A percentile compares a stretch with the other conserved stretches of the same genome.
phyloP scores from a whole-genome alignment of 2,888 invertebrate species.

The Sthenelais limicola region DNA sequence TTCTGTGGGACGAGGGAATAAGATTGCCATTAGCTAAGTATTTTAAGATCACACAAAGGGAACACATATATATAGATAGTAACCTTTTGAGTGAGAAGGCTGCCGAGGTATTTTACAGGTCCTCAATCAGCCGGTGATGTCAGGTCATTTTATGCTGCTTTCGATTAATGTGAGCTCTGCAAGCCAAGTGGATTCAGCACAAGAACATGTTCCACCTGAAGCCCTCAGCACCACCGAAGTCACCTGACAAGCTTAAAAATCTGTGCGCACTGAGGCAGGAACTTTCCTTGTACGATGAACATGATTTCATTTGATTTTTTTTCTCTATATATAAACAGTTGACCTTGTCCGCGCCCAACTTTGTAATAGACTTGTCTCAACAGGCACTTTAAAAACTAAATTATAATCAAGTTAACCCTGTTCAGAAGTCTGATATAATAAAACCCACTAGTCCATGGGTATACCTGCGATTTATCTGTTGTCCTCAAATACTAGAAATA shows the following conservation, averaged over 20 bases:
- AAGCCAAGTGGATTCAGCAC: slow-evolving; percentile 1
- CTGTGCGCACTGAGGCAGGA: no score
- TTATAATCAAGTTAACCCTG: no score
- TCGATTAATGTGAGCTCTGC: slow-evolving; percentile 13
- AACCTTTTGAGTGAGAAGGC: slow-evolving; percentile 30
- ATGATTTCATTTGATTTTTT: no score
- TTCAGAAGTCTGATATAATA: no score
- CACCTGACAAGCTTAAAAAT: no score
- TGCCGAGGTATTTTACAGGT: slow-evolving; percentile 10
- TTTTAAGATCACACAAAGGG: not conserved
- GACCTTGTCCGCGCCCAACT: no score
- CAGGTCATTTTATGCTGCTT: slow-evolving; percentile 6
- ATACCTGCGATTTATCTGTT: no score
- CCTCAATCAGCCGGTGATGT: not conserved
- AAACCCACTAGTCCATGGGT: no score
- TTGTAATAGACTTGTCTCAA: not conserved
- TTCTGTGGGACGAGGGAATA: not conserved
- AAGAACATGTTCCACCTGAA: slow-evolving; percentile 7
- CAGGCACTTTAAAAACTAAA: slow-evolving; percentile 29
- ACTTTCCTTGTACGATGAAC: no score
- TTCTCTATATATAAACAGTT: no score
- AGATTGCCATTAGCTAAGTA: not conserved
- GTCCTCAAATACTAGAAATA: no score
- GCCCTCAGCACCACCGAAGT: slow-evolving; percentile 15
- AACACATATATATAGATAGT: slow-evolving; percentile 35